Evolutionary conservation across 2,797 vertebrate genomes (phyloP), one percentile per base, ranked within the genome.

Genomic region (Phoebastria nigripes): DNA sequence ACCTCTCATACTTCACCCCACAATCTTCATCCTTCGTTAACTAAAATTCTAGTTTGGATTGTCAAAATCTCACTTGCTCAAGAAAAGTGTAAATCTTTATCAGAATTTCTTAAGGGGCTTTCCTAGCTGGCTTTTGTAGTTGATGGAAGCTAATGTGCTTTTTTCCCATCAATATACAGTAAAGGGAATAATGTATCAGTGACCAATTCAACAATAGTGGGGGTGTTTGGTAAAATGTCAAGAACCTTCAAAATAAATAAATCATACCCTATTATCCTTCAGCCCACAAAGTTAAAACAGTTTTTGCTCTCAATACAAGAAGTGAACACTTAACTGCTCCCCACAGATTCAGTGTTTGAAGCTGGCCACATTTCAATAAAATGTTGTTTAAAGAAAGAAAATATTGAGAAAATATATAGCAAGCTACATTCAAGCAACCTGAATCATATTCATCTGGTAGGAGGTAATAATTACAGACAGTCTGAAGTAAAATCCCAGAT

Each of bases 191-290:
- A 98, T 93, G 89, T 90, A 77, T 97, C 96, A 96, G 94, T 87
- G 85, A 80, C 74, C 94, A 91, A 88, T 89, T 96, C 81, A 87
- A 49, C n/a, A 86, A 85, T 58, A 85, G 96, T 92, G 94, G 91
- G 78, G 92, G 80, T 95, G 90, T 94, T 96, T 87, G 95, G 80
- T 96, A 95, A 89, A 91, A 95, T 44, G 91, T 94, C 90, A 87
- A 90, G 90, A 96, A 94, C 72, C 93, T 97, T 97, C 97, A 95
- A 96, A 97, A 92, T 97, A 97, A 96, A 98, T 98, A 98, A 98
- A 98, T 98, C 98, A 98, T 96, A 97, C 97, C 83, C 97, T 97
- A 98, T 98, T 98, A 98, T 97, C 93, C 97, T 97, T 94, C 93
- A 95, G 96, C 97, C 94, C 61, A 93, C 96, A 97, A 95, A 98